Conservation (phyloP, 2,888 invertebrate genomes). For the Exephanes ischioxanthus region DNA sequence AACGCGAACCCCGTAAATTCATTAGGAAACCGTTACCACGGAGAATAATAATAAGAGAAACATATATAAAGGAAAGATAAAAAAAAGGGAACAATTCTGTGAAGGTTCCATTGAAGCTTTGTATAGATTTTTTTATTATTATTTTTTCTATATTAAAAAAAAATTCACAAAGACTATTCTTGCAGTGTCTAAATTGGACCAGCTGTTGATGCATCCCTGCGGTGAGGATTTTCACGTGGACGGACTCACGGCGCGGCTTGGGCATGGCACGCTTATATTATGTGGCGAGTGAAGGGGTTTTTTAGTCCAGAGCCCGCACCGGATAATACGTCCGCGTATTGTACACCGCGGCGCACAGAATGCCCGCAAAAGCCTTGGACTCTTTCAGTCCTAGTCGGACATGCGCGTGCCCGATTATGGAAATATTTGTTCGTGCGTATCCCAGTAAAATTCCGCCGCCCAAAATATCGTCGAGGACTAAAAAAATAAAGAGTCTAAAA, state of each 20-base stretch:
- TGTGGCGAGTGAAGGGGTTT: constrained; percentile 23
- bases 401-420: neutral
- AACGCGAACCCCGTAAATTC: constrained; percentile 3
- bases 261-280: constrained; percentile 2
- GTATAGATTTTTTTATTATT: constrained; percentile 12
- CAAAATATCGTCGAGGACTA: neutral
- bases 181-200: constrained; percentile 66
- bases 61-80: constrained; percentile 19
- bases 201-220: constrained; percentile 61
- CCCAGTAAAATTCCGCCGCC: neutral
- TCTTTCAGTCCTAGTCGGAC: neutral
- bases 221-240: constrained; percentile 31
- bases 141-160: neutral
- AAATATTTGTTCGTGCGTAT: neutral
- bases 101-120: constrained; percentile 53
- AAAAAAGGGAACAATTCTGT: constrained; percentile 34
- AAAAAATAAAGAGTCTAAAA: too few species aligned
- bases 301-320: neutral
- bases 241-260: neutral
- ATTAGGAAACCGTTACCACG: constrained; percentile 52
- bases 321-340: neutral
- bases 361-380: neutral
- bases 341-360: neutral
- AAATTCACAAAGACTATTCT: constrained; percentile 33
- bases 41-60: constrained; percentile 12